Conservation (phyloP, 2,797 vertebrate genomes). For the Catharus ustulatus region DNA sequence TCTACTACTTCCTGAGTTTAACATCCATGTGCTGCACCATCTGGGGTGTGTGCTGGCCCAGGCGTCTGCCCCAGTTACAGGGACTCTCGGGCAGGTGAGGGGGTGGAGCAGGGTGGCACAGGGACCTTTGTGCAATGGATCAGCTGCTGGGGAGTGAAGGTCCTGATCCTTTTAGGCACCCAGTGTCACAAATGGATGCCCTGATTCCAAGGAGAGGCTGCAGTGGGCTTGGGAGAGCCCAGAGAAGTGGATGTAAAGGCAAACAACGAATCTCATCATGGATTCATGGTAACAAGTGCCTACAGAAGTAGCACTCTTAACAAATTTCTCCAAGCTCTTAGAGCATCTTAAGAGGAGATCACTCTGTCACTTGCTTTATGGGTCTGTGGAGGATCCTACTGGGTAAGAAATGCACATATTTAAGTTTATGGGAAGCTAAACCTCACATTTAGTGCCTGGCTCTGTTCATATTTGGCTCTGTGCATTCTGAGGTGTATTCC, state of each 20-base stretch:
- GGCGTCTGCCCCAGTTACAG: background rate
- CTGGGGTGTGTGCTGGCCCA: background rate
- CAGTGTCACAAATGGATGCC: background rate
- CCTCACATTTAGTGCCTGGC: background rate
- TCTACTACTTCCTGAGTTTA: background rate
- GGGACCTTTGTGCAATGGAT: background rate
- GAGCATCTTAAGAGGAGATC: constrained; percentile 33
- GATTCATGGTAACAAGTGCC: constrained; percentile 30
- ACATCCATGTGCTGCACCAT: constrained; percentile 10
- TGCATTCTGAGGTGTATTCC: background rate
- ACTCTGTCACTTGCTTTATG: constrained; percentile 27
- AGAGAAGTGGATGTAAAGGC: background rate
- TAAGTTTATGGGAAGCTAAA: constrained; percentile 43
- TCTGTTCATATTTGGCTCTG: background rate
- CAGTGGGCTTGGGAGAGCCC: background rate
- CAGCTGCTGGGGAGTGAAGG: background rate
- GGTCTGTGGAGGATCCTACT: constrained; percentile 15
- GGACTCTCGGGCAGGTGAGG: background rate
- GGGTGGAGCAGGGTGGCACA: background rate
- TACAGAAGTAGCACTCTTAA: constrained; percentile 32
- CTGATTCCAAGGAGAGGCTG: background rate
- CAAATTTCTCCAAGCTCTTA: constrained; percentile 46
- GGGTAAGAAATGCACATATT: constrained; percentile 54
- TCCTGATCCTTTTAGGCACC: background rate
- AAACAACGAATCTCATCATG: background rate